A percentile compares a stretch with the other conserved stretches of the same genome.
phyloP scores from a whole-genome alignment of 2,888 invertebrate species.

The Agrochola lychnidis region DNA sequence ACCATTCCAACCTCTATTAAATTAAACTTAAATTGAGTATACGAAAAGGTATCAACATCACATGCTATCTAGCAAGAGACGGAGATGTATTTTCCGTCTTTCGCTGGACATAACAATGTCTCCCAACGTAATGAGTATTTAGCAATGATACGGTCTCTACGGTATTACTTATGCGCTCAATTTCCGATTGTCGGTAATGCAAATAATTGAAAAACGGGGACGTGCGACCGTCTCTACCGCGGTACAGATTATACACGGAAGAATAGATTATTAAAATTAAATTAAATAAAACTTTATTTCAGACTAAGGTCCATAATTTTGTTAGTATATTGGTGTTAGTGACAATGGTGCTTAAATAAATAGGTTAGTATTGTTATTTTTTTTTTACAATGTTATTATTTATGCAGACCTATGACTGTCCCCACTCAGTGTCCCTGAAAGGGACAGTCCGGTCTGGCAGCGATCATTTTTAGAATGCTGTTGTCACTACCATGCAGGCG shows the following conservation, averaged over 20 bases:
- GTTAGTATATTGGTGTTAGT: too few species aligned
- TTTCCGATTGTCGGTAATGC: slow-evolving; percentile 71
- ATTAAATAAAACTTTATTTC: too few species aligned
- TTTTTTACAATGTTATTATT: too few species aligned
- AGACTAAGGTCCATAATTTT: too few species aligned
- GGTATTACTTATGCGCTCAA: slow-evolving; percentile 67
- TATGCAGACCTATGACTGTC: too few species aligned
- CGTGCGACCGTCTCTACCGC: slow-evolving; percentile 54
- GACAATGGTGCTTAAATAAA: too few species aligned
- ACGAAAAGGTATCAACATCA: too few species aligned
- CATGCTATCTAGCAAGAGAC: not conserved
- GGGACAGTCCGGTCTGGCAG: too few species aligned
- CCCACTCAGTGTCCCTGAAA: too few species aligned
- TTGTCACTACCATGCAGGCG: too few species aligned
- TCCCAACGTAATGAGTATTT: slow-evolving; percentile 1
- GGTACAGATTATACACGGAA: slow-evolving; percentile 27
- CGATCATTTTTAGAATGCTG: too few species aligned
- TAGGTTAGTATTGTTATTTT: too few species aligned
- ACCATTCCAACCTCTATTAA: not conserved
- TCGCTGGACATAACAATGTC: slow-evolving; percentile 14
- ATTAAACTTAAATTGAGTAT: not conserved
- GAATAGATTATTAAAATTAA: not conserved
- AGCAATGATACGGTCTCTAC: slow-evolving; percentile 18
- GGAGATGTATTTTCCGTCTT: not conserved
- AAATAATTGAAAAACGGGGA: slow-evolving; percentile 70